Evolutionary conservation across 2,888 invertebrate genomes (phyloP), one percentile per base, ranked within the genome.

Genomic region (Drosophila affinis): DNA sequence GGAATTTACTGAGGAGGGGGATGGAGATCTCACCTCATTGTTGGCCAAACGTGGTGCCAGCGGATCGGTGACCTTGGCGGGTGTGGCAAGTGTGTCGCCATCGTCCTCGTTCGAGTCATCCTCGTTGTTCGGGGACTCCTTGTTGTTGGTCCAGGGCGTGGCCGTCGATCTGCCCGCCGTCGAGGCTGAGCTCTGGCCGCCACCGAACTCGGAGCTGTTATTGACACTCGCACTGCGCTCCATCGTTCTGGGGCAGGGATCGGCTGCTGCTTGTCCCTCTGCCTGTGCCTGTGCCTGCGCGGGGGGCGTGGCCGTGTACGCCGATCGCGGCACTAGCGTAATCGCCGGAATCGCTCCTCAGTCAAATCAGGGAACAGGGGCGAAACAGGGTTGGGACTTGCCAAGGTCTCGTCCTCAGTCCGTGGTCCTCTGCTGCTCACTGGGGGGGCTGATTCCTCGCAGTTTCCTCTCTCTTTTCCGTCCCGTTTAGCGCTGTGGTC

Each of bases 51-150:
- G 91, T 10, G 92, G 91, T 21, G 92, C 92, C 70, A 92, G 76
- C 27, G 91, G 91, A 89, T 91, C 91, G 34, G 91, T 92, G 47
- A 89, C 91, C 72, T 92, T 92, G 56, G 91, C 88, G 29, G 90
- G 89, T 72, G 88, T 89, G 34, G 87, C 84, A 70, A 39, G 39
- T 39, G 68, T 89, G 60, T 91, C 90, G 58, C 84, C 89, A 54
- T 91, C 91, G 49, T 91, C 91, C 44, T 91, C 91, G 65, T 90
- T 91, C 59, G 90, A 90, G 57, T 91, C 91, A 34, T 91, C 91
- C 32, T 89, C 90, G 17, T 87, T 86, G 45, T 79, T 74, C 5
- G 88, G 78, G 29, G 89, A 85, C 62, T 90, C 90, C 73, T 90
- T 90, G 73, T 89, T 89, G 72, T 87, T 88, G 60, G 81, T 78